These are phyloP conservation scores for Smittia aterrima DNA, from an alignment of 2,888 invertebrate genomes.

Conservation along the genomic window DNA sequence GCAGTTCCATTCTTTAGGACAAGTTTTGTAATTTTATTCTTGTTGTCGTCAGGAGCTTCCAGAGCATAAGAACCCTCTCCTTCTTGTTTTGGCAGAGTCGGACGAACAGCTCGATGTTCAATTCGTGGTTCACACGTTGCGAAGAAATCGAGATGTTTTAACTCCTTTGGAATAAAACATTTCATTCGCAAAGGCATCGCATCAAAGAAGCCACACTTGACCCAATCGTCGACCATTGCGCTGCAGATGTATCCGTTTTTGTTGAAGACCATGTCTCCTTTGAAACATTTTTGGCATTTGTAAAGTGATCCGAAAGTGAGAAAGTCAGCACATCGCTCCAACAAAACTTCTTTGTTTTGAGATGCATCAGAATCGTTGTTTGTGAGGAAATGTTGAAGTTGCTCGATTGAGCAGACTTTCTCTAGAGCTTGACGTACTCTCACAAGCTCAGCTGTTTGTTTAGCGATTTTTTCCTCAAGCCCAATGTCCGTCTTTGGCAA, in stretches of 20 bases:
- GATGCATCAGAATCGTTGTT: background rate
- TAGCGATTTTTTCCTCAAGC: slow-evolving; percentile 60
- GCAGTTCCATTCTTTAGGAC: slow-evolving; percentile 78
- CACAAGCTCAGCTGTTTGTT: slow-evolving; percentile 68
- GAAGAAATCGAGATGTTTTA: slow-evolving; percentile 58
- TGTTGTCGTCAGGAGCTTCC: slow-evolving; percentile 60
- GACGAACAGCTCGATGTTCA: slow-evolving; percentile 58
- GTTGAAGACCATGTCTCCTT: slow-evolving; percentile 68
- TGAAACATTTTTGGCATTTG: slow-evolving; percentile 74
- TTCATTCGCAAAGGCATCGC: slow-evolving; percentile 69
- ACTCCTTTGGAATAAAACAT: slow-evolving; percentile 66
- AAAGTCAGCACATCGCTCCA: slow-evolving; percentile 77
- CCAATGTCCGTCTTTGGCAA: slow-evolving; percentile 46
- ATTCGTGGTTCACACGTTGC: slow-evolving; percentile 61
- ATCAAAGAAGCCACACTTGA: slow-evolving; percentile 73
- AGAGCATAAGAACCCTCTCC: slow-evolving; percentile 34
- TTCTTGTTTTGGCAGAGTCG: slow-evolving; percentile 42
- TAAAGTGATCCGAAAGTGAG: slow-evolving; percentile 84
- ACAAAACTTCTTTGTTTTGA: slow-evolving; percentile 61
- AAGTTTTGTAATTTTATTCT: slow-evolving; percentile 56
- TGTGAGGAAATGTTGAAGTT: background rate
- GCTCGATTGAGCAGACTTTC: slow-evolving; percentile 58
- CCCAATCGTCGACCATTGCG: slow-evolving; percentile 84
- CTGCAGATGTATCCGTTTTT: slow-evolving; percentile 81
- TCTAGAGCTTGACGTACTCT: slow-evolving; percentile 63